Percentiles rank a stretch among this genome's conserved stretches.
phyloP scores from a whole-genome alignment of 2,888 invertebrate species.

The Omphaloscelis lunosa region DNA sequence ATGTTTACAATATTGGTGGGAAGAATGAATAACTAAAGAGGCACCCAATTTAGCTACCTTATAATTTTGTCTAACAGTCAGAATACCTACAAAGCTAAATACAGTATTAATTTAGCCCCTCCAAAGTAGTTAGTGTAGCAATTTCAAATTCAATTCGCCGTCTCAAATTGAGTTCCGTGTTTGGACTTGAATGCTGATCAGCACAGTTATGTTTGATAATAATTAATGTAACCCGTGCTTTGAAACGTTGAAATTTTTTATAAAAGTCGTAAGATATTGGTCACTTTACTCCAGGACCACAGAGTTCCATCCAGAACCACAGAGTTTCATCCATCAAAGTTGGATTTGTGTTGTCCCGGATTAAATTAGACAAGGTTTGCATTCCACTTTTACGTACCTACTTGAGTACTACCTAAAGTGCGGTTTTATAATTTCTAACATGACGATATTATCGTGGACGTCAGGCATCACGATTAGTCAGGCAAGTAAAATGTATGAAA shows the following conservation, averaged over 20 bases:
- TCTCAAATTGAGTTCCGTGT: conserved; percentile 67
- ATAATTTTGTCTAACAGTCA: conserved; percentile 56
- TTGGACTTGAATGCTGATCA: conserved; percentile 72
- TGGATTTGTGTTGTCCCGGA: background rate
- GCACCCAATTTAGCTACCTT: conserved; percentile 53
- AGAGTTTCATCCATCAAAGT: too few relatives aligned
- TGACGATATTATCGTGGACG: too few relatives aligned
- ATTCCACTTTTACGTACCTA: background rate
- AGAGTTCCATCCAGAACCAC: too few relatives aligned
- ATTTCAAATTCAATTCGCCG: conserved; percentile 77
- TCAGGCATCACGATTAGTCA: too few relatives aligned
- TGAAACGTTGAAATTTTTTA: conserved; percentile 20
- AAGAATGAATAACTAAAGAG: conserved; percentile 50
- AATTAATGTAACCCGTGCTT: conserved; percentile 51
- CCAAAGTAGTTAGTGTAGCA: conserved; percentile 63
- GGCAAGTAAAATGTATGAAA: too few relatives aligned
- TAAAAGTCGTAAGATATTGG: background rate
- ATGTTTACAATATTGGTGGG: background rate
- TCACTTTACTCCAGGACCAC: background rate
- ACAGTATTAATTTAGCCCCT: conserved; percentile 71
- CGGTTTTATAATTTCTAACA: too few relatives aligned
- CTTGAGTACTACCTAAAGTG: background rate
- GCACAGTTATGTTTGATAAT: conserved; percentile 57
- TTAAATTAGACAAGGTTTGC: background rate
- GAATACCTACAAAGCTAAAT: conserved; percentile 59